Base-by-base conservation (phyloP, 2,797 vertebrate species). In the Sebastes iracundus region DNA sequence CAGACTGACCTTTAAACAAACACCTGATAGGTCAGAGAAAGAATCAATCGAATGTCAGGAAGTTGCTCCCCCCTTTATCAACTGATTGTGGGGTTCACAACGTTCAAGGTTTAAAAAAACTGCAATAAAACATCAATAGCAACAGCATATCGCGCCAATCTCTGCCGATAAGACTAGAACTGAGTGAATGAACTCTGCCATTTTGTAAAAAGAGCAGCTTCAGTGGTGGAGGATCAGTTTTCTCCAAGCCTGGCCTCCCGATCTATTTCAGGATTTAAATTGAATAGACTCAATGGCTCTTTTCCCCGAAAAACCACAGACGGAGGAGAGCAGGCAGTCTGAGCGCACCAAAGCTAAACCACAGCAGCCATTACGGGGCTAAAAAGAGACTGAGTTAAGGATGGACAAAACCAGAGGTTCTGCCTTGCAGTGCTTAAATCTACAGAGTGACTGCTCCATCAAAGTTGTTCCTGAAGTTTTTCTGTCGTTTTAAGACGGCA, bases 231-330 rank as follows among this genome's bases (percentile, higher is more conserved):
- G 67, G 74, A 85, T 81, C 69, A 3, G 33, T 77, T 89, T 86
- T 70, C 82, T 74, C 42, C 30, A 69, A 77, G 80, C 58, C 70
- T 72, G 79, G 78, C 70, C 83, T 76, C 81, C 75, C 56, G 60
- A 87, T 92, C 91, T 93, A 93, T 93, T 94, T 93, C 81, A 80
- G 85, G 88, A 73, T 65, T 80, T 74, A 93, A 93, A 91, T 73
- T 88, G 60, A 92, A 90, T 27, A 81, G 80, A 85, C 66, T 80
- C 79, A 80, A 77, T 76, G 79, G 72, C 80, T 83, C 81, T 90
- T 88, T 93, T 92, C 93, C 85, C 79, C n/a, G 79, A 92, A 93
- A 94, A 95, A 89, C 90, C 94, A 93, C 94, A 93, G 85, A 86
- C 85, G 38, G 85, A 86, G 64, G 60, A 88, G 77, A 62, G 63